Percentiles rank a stretch among this genome's conserved stretches.
phyloP scores from a whole-genome alignment of 2,888 invertebrate species.

The Lamellibrachia satsuma region DNA sequence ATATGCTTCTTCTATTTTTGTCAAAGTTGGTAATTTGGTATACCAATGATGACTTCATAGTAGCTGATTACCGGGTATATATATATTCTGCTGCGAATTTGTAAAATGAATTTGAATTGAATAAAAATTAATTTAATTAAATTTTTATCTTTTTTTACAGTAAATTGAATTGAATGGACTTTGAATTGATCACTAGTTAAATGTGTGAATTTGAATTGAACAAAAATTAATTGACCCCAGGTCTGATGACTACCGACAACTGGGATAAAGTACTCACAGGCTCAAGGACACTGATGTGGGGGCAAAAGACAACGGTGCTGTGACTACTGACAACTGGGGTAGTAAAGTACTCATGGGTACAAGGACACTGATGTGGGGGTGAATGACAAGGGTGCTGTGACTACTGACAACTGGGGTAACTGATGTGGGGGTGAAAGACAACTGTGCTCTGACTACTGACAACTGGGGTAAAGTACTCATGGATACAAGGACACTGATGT shows the following conservation, averaged over 20 bases:
- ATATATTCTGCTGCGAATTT: too few relatives aligned
- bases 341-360: constrained; percentile 45
- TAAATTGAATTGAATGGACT: too few relatives aligned
- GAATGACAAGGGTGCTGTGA: constrained; percentile 73
- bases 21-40: too few relatives aligned
- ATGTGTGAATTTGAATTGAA: constrained; percentile 60
- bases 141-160: too few relatives aligned
- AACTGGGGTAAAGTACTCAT: constrained; percentile 73
- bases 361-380: constrained; percentile 59
- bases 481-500: constrained; percentile 63
- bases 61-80: too few relatives aligned
- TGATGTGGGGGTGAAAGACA: constrained; percentile 75
- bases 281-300: constrained; percentile 60
- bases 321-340: neutral
- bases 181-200: constrained; percentile 33
- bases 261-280: constrained; percentile 33
- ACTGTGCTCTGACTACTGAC: constrained; percentile 69
- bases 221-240: constrained; percentile 68
- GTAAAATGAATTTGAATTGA: too few relatives aligned
- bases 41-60: too few relatives aligned
- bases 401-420: constrained; percentile 67
- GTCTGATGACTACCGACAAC: too few relatives aligned
- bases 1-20: constrained; percentile 58
- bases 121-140: too few relatives aligned
- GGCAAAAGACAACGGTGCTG: constrained; percentile 65